Evolutionary conservation across 2,888 invertebrate species (phyloP).

Genomic region (Drosophila anceps): DNA sequence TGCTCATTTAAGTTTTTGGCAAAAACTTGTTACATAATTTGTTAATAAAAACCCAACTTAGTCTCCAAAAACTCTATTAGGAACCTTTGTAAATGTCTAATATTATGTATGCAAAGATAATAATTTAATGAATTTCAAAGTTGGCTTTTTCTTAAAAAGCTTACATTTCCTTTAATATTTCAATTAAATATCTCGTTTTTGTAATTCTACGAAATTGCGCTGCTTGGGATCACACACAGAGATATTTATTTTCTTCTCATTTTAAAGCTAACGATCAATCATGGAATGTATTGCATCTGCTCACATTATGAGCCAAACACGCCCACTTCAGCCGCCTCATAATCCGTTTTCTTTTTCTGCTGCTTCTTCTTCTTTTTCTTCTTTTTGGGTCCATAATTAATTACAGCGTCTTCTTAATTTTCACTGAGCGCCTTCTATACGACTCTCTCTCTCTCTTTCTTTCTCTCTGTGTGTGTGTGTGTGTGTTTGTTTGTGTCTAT

Average conservation of each 20-base stretch:
- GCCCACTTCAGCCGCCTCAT: slow-evolving; percentile 34
- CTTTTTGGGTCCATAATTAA: slow-evolving; percentile 57
- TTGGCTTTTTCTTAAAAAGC: not conserved
- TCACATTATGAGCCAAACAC: slow-evolving; percentile 32
- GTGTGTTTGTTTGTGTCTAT: slow-evolving; percentile 44
- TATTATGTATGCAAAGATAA: not conserved
- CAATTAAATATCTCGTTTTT: not conserved
- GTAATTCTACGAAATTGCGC: not conserved
- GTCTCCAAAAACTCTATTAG: not conserved
- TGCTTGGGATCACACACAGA: not conserved
- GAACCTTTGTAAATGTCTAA: not conserved
- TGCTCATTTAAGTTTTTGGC: rapidly evolving
- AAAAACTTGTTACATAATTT: not conserved
- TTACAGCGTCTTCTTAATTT: slow-evolving; percentile 61
- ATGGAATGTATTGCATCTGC: slow-evolving; percentile 38
- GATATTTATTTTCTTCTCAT: not conserved
- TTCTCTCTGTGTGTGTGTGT: slow-evolving; percentile 11
- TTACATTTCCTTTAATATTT: not conserved
- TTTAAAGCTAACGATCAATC: slow-evolving; percentile 42
- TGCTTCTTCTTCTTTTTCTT: not conserved
- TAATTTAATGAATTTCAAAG: not conserved
- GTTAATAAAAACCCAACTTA: not conserved
- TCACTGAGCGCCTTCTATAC: slow-evolving; percentile 45
- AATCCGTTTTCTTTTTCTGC: not conserved
- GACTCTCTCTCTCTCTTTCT: slow-evolving; percentile 18